A percentile compares a stretch with the other conserved stretches of the same genome.
phyloP scores from a whole-genome alignment of 2,113 vertebrate species.

The Rhinolophus ferrumequinum region DNA sequence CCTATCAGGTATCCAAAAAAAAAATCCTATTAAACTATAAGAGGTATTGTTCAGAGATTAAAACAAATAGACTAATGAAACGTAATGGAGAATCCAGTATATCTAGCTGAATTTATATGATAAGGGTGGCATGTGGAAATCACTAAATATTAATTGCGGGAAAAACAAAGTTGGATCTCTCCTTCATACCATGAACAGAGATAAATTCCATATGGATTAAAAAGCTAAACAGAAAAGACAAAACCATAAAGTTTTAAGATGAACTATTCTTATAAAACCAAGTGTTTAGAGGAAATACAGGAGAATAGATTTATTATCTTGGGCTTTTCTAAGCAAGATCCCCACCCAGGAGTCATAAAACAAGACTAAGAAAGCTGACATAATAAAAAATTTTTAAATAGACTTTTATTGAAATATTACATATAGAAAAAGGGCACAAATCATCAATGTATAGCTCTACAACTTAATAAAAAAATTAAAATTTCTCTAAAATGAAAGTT shows the following conservation, averaged over 20 bases:
- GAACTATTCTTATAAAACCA: background rate
- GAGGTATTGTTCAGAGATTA: background rate
- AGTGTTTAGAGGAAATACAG: background rate
- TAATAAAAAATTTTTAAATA: background rate
- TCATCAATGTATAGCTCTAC: background rate
- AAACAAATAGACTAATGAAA: background rate
- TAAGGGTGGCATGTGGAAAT: too few relatives aligned
- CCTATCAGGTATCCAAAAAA: constrained; percentile 13
- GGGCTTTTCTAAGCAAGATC: background rate
- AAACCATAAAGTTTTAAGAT: background rate
- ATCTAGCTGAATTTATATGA: too few relatives aligned
- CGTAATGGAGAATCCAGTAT: background rate
- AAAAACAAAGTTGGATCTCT: background rate
- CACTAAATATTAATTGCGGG: background rate
- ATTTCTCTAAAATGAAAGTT: background rate
- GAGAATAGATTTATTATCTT: background rate
- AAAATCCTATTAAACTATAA: background rate
- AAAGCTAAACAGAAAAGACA: background rate
- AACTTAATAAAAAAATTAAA: constrained; percentile 30
- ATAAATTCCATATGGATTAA: background rate
- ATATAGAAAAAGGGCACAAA: background rate
- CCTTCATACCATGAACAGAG: background rate
- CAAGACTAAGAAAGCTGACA: background rate
- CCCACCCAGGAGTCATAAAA: background rate
- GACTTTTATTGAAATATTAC: constrained; percentile 46